Evolutionary conservation across 30 jellyfish, hydroid and myxozoan species (phyloP), one percentile per base, ranked within the genome.

Genomic region (Sanderia malayensis): DNA sequence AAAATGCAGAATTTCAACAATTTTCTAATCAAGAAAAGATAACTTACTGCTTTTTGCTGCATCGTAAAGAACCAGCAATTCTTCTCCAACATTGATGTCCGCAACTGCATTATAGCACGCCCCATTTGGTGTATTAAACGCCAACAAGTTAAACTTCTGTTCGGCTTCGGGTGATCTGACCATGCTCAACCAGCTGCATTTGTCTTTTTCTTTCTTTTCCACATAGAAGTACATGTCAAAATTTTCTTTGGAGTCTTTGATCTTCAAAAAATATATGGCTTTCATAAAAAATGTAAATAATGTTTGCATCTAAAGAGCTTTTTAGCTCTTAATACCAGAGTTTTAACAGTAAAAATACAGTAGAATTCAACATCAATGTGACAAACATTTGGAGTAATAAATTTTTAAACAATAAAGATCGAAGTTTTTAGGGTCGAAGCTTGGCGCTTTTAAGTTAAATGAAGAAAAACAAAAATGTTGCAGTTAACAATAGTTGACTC

Each of bases 111-210:
- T 34, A 31, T 80, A 80, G 52, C 83, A 70, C 15, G 71, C 92
- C 13, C 92, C 84, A 44, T 31, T 24, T n/a, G 46, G 66, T 4
- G 61, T 57, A 52, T 68, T 60, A 46, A 52, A 80, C 8, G 71
- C 84, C 20, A 70, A 23, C 15, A 68, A 44, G 47, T 80, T 80
- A 58, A 41, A 53, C 13, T 37, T 11, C 22, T 61, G 27, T 24
- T 59, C 55, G 9, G 69, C 84, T 55, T 31, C 25, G 22, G 92
- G 92, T 7, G 92, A 71, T 59, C 71, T 65, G 8, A 80, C 47
- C 84, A 80, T 68, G 52, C 69, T 80, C 80, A 80, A 44, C 92
- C 92, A 80, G n/a, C 71, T 68, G 61, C 83, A 80, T 60, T 80
- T 80, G 11, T 58, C 59, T 49, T 32, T 80, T 28, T 69, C 84